Percentiles rank a stretch among this genome's conserved stretches.
phyloP scores from a whole-genome alignment of 2,797 vertebrate genomes.

The Betta splendens region DNA sequence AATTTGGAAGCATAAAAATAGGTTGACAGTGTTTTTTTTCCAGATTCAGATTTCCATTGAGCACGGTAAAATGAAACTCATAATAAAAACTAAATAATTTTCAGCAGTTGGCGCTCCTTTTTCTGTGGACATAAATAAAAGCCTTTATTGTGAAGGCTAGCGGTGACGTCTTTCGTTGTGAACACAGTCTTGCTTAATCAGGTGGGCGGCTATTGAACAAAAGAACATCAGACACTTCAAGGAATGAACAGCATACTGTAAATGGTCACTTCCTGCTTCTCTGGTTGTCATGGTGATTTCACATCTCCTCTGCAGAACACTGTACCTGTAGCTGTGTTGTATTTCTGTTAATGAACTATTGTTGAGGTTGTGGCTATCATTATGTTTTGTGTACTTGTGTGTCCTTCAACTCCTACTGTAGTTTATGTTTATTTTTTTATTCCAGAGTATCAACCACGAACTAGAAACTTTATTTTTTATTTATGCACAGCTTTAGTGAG shows the following conservation, averaged over 20 bases:
- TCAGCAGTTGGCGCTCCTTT: slow-evolving; percentile 8
- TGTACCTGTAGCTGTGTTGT: slow-evolving; percentile 63
- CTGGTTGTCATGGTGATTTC: slow-evolving; percentile 54
- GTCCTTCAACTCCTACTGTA: slow-evolving; percentile 13
- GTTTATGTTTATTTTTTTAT: slow-evolving; percentile 46
- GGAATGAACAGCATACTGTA: slow-evolving; percentile 37
- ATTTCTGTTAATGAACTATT: slow-evolving; percentile 45
- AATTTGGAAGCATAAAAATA: too few species aligned
- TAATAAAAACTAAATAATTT: slow-evolving; percentile 9
- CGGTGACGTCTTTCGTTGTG: slow-evolving; percentile 3
- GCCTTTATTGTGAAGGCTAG: slow-evolving; percentile 23
- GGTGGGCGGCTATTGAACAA: slow-evolving; percentile 28
- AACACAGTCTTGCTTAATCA: not conserved
- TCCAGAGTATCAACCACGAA: slow-evolving; percentile 31
- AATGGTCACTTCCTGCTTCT: slow-evolving; percentile 62
- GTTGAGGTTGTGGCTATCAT: slow-evolving; percentile 62
- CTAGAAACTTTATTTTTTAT: slow-evolving; percentile 25
- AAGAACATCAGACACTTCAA: slow-evolving; percentile 15
- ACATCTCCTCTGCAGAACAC: slow-evolving; percentile 58
- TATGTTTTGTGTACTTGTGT: slow-evolving; percentile 8
- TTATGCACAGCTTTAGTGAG: slow-evolving; percentile 55
- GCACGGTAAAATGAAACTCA: slow-evolving; percentile 4
- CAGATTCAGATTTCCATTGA: not conserved
- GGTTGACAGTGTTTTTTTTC: not conserved
- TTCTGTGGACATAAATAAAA: slow-evolving; percentile 17